Conservation (phyloP, 2,797 vertebrate genomes). For the Tragopan temminckii region DNA sequence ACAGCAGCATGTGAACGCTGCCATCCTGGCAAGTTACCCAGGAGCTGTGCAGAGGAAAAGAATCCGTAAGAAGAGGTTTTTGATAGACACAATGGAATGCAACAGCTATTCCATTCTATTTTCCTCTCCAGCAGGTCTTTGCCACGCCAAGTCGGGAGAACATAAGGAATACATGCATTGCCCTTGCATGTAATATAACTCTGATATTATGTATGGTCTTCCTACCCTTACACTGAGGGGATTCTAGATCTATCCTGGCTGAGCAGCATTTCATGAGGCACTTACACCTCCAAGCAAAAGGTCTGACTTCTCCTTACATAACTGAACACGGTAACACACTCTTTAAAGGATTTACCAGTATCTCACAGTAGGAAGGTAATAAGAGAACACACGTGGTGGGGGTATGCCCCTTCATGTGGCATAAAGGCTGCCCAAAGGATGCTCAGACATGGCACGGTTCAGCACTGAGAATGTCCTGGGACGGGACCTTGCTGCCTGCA, state of each 20-base stretch:
- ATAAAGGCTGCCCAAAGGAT: neutral
- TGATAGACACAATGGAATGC: neutral
- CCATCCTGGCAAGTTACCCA: neutral
- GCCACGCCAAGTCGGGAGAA: neutral
- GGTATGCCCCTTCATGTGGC: accelerated
- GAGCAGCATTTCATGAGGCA: neutral
- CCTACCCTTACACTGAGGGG: too few relatives aligned
- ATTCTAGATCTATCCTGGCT: neutral
- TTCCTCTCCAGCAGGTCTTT: neutral
- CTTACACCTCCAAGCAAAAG: neutral
- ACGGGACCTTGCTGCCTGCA: neutral
- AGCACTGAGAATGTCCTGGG: neutral
- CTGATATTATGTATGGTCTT: neutral
- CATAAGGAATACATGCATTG: neutral
- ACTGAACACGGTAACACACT: accelerated
- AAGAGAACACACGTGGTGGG: neutral
- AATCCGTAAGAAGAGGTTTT: neutral
- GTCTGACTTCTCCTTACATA: neutral
- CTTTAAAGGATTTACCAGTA: too few relatives aligned
- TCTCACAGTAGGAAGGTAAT: neutral
- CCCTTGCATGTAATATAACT: accelerated
- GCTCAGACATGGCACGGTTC: neutral
- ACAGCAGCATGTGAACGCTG: neutral
- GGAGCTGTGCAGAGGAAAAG: neutral
- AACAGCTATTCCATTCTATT: neutral